These are phyloP conservation scores for Acropora yongei DNA, from an alignment of 64 coral and sea anemone genomes.

Conservation along the genomic window DNA sequence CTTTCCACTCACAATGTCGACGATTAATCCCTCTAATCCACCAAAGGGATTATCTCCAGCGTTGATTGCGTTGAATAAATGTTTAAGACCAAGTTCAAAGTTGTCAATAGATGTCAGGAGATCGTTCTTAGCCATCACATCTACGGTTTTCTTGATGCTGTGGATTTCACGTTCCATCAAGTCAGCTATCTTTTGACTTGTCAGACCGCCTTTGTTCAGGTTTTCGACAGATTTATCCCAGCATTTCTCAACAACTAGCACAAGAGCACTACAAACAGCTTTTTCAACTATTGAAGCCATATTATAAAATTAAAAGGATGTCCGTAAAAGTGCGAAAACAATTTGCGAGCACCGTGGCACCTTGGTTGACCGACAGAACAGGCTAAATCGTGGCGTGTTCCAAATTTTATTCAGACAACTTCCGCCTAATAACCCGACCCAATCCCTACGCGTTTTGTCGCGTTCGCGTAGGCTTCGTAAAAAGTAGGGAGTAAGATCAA, in stretches of 20 bases:
- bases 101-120: constrained; percentile 12
- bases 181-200: neutral
- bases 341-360: no score
- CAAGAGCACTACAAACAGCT: neutral
- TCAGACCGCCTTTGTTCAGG: constrained; percentile 55
- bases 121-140: constrained; percentile 42
- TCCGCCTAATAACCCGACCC: no score
- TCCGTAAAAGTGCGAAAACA: no score
- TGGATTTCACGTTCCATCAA: constrained; percentile 55
- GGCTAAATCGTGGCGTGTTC: no score
- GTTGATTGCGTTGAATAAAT: constrained; percentile 4
- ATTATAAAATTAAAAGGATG: neutral
- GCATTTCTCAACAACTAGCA: constrained; percentile 21
- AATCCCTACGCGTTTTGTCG: no score
- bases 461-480: no score
- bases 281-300: neutral
- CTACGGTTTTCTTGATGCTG: constrained; percentile 41
- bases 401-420: no score
- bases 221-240: constrained; percentile 2
- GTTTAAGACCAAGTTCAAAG: neutral
- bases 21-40: no score
- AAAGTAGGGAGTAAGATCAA: no score
- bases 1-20: no score
- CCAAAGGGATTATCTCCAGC: neutral
- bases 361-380: no score